Evolutionary conservation across 2,797 vertebrate genomes (phyloP).

Genomic region (Rallus crepitans): DNA sequence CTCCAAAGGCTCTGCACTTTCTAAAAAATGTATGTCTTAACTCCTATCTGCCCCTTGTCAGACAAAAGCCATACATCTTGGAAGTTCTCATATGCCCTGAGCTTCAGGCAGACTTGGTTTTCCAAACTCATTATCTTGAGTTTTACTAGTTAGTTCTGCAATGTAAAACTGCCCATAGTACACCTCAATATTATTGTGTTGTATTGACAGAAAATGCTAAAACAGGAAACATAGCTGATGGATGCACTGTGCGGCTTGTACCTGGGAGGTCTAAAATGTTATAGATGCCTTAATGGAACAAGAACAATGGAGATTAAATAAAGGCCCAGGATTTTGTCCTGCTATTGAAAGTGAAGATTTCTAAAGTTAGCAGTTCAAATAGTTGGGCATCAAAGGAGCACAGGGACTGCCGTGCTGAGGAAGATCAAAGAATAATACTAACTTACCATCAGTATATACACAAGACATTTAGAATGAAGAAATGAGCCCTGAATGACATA

Average conservation of each 20-base stretch:
- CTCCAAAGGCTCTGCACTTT: slow-evolving; percentile 13
- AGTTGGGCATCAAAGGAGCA: background rate
- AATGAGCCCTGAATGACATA: background rate
- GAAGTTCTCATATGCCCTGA: background rate
- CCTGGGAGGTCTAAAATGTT: background rate
- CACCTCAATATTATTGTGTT: background rate
- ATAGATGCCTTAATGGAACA: background rate
- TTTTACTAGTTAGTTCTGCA: slow-evolving; percentile 33
- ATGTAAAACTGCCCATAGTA: slow-evolving; percentile 5
- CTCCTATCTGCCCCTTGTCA: background rate
- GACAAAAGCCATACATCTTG: background rate
- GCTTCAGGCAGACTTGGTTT: slow-evolving; percentile 16
- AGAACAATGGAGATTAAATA: background rate
- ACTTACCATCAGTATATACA: background rate
- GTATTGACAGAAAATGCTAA: background rate
- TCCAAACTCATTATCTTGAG: slow-evolving; percentile 36
- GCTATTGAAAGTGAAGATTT: background rate
- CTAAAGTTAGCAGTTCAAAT: background rate
- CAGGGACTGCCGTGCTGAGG: background rate
- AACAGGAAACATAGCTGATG: background rate
- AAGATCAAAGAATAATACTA: background rate
- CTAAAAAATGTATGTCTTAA: background rate
- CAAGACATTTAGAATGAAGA: background rate
- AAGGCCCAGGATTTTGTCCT: background rate
- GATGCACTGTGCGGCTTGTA: background rate